Evolutionary conservation across 2,113 vertebrate genomes (phyloP).

Genomic region (Crotalus horridus): DNA sequence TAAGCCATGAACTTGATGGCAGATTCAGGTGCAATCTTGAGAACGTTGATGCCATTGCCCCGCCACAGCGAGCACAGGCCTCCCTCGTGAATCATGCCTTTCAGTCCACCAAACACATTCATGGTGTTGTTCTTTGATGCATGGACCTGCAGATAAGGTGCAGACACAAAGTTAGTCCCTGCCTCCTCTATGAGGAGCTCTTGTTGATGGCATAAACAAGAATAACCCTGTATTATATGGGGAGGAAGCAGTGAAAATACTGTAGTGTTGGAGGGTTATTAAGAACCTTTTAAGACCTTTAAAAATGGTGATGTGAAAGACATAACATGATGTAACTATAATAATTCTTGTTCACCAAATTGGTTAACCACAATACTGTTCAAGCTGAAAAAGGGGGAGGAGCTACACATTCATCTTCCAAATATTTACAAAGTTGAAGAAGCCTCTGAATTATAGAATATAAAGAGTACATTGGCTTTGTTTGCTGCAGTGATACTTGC

Average conservation of each 20-base stretch:
- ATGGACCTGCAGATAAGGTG: constrained; percentile 72
- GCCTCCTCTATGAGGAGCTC: too few species aligned
- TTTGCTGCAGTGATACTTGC: neutral
- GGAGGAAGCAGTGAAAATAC: neutral
- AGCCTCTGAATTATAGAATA: neutral
- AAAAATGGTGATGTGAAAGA: neutral
- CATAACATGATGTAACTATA: neutral
- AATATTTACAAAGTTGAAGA: neutral
- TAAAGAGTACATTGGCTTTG: neutral
- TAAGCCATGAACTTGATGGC: constrained; percentile 99
- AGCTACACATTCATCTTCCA: neutral
- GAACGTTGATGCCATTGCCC: constrained; percentile 89
- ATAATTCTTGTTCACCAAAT: neutral
- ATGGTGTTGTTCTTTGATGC: constrained; percentile 71
- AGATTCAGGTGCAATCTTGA: constrained; percentile 94
- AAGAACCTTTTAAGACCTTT: neutral
- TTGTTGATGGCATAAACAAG: neutral
- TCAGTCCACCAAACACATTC: constrained; percentile 70
- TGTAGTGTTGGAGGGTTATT: neutral
- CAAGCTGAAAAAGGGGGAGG: neutral
- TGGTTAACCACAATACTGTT: neutral
- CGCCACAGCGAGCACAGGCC: constrained; percentile 81
- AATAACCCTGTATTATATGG: neutral
- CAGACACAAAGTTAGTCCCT: neutral
- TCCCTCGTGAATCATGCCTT: constrained; percentile 79